Percentiles rank a stretch among this genome's conserved stretches.
These are phyloP conservation scores for Diaperis boleti DNA, from an alignment of 2,888 invertebrate genomes.

Conservation along the genomic window DNA sequence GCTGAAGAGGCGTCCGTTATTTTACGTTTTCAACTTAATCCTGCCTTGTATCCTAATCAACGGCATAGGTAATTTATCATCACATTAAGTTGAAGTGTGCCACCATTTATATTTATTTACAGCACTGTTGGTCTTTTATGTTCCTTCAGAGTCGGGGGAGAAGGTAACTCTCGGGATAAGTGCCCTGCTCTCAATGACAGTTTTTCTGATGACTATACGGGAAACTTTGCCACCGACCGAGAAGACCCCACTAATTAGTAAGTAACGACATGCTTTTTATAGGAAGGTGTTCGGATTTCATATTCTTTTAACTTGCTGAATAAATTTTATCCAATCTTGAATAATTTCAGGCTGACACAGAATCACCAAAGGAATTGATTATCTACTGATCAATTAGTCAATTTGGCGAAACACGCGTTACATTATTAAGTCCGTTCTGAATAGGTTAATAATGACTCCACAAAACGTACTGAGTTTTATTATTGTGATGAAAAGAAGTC, in stretches of 20 bases:
- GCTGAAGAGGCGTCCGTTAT: constrained; percentile 81
- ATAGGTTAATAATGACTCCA: no score
- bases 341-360: no score
- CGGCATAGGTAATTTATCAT: constrained; percentile 76
- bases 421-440: no score
- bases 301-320: no score
- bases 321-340: no score
- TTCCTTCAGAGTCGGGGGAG: constrained; percentile 89
- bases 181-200: constrained; percentile 89
- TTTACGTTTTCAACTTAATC: constrained; percentile 88
- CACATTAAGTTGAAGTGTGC: constrained; percentile 4
- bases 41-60: constrained; percentile 88
- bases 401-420: no score
- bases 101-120: constrained; percentile 49
- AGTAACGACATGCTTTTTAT: constrained; percentile 66
- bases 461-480: no score
- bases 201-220: constrained; percentile 88
- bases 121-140: constrained; percentile 88
- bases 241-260: constrained; percentile 88
- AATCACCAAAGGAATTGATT: no score
- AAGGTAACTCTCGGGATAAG: constrained; percentile 90
- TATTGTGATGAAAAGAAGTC: no score
- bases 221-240: constrained; percentile 89
- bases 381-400: no score
- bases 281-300: no score